Conservation (phyloP, 2,888 invertebrate species). For the Brachyptera putata region DNA sequence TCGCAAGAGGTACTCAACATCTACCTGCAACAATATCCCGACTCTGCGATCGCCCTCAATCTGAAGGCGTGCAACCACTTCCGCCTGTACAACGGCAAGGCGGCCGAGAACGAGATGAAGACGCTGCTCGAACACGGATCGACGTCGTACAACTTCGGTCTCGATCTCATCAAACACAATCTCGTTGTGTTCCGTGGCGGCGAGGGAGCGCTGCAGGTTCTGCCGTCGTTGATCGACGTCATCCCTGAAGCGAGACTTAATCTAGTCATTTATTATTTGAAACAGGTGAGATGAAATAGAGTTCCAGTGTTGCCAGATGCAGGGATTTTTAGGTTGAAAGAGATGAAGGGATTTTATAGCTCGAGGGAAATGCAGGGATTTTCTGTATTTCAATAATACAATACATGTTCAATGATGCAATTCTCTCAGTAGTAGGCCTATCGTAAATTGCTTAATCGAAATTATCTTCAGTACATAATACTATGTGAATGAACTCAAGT, state of each 20-base stretch:
- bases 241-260: slow-evolving; percentile 96
- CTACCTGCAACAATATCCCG: slow-evolving; percentile 85
- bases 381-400: no score
- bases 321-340: no score
- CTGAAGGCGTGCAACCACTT: slow-evolving; percentile 83
- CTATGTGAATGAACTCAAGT: no score
- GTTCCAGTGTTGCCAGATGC: no score
- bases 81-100: slow-evolving; percentile 86
- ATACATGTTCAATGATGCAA: no score
- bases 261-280: slow-evolving; percentile 89
- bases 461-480: no score
- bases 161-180: slow-evolving; percentile 92
- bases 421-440: no score
- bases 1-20: slow-evolving; percentile 95
- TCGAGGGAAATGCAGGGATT: no score
- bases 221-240: slow-evolving; percentile 89
- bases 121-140: slow-evolving; percentile 69
- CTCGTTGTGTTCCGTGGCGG: slow-evolving; percentile 91
- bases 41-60: slow-evolving; percentile 93
- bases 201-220: slow-evolving; percentile 86
- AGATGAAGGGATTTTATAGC: no score
- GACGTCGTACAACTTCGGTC: slow-evolving; percentile 67
- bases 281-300: slow-evolving; percentile 53
- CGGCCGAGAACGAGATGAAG: slow-evolving; percentile 88
- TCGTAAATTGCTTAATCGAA: no score